A percentile compares a stretch with the other conserved stretches of the same genome.
Conservation (phyloP, 92 coral and sea anemone species). For the Porites evermanni region DNA sequence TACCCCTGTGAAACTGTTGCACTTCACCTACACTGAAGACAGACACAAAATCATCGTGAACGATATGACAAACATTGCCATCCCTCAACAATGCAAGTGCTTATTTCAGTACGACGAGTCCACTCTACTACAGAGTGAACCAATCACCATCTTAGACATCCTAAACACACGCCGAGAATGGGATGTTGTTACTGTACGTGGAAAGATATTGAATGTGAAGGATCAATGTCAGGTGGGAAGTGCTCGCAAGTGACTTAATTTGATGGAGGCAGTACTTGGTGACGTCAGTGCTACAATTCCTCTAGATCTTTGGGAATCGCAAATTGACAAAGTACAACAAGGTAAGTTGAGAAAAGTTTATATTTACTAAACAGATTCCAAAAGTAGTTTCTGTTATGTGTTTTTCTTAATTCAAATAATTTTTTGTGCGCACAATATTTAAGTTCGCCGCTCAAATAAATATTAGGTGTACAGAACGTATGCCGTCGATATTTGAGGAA, state of each 20-base stretch:
- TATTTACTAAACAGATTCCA: constrained; percentile 9
- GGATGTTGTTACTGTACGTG: constrained; percentile 26
- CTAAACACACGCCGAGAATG: constrained; percentile 36
- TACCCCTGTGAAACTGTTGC: constrained; percentile 50
- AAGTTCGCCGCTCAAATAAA: constrained; percentile 2
- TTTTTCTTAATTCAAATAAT: constrained; percentile 6
- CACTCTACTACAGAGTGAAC: constrained; percentile 12
- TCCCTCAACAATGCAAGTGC: constrained; percentile 49
- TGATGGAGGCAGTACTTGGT: constrained; percentile 17
- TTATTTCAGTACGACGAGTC: constrained; percentile 47
- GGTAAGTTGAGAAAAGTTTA: constrained; percentile 34
- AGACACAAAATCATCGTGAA: constrained; percentile 46
- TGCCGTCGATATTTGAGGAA: background rate
- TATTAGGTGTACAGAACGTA: constrained; percentile 14
- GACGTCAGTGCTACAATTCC: constrained; percentile 27
- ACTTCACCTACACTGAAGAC: constrained; percentile 51
- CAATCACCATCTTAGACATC: constrained; percentile 27
- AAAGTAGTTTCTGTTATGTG: background rate
- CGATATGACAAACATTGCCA: constrained; percentile 57
- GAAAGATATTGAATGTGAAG: constrained; percentile 26
- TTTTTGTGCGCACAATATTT: background rate
- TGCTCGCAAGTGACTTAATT: background rate
- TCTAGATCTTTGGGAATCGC: constrained; percentile 37
- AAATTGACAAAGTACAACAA: constrained; percentile 24
- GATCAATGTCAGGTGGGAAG: constrained; percentile 37